These are phyloP conservation scores for Cryptus viduatorius DNA, from an alignment of 2,888 invertebrate species.

Conservation along the genomic window DNA sequence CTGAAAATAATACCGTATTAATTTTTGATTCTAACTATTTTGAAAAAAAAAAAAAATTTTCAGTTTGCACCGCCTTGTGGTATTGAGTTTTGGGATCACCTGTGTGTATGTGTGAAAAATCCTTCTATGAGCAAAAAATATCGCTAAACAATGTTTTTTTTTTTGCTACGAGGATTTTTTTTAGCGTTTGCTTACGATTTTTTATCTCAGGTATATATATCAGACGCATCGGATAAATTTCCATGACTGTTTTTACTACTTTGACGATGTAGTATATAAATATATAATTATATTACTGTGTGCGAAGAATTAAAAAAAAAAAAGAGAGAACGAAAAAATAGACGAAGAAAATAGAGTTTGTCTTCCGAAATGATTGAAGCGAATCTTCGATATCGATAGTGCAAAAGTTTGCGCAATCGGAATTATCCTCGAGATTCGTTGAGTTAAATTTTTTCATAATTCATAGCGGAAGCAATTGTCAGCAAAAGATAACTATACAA, in stretches of 20 bases:
- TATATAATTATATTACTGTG: slow-evolving; percentile 5
- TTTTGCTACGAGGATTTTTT: neutral
- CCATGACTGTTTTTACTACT: too few relatives aligned
- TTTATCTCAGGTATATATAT: neutral
- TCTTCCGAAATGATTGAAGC: slow-evolving; percentile 54
- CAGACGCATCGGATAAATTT: neutral
- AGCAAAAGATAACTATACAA: neutral
- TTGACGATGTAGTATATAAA: neutral
- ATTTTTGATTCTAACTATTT: neutral
- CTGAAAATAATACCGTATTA: neutral
- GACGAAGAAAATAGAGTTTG: slow-evolving; percentile 29
- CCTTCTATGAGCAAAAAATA: neutral
- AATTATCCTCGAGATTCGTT: neutral
- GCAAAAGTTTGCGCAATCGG: neutral
- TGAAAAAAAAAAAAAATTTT: slow-evolving; percentile 1
- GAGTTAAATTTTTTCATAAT: neutral
- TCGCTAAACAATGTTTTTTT: neutral
- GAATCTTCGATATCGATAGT: slow-evolving; percentile 42
- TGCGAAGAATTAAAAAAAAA: slow-evolving; percentile 20
- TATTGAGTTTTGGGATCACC: slow-evolving; percentile 1
- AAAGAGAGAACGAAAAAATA: slow-evolving; percentile 14
- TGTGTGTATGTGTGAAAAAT: neutral
- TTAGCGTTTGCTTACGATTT: neutral
- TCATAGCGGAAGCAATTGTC: neutral
- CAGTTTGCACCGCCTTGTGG: slow-evolving; percentile 28